Percentiles rank a stretch among this genome's conserved stretches.
Conservation (phyloP, 2,888 invertebrate species). For the Morpho achilles region DNA sequence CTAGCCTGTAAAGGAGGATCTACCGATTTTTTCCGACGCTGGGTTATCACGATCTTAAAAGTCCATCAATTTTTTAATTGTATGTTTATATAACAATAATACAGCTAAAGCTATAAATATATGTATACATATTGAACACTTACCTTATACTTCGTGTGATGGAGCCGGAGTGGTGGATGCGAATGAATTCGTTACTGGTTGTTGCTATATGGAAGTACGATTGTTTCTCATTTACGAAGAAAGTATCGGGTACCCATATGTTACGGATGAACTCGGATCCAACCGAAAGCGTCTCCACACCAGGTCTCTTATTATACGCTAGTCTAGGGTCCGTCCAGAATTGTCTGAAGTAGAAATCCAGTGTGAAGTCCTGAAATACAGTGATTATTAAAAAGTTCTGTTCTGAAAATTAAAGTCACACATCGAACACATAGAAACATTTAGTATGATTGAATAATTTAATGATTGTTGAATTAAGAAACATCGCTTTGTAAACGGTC, state of each 20-base stretch:
- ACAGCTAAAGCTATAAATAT: not conserved
- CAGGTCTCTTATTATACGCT: conserved; percentile 91
- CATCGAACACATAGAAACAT: not conserved
- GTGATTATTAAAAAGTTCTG: not conserved
- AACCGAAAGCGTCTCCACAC: conserved; percentile 93
- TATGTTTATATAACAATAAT: too few relatives aligned
- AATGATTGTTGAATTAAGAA: too few relatives aligned
- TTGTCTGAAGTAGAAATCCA: conserved; percentile 99
- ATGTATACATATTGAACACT: conserved; percentile 31
- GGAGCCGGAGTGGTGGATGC: conserved; percentile 96
- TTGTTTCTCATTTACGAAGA: conserved; percentile 99
- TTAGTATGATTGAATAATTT: too few relatives aligned
- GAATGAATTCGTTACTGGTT: conserved; percentile 99
- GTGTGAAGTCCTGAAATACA: conserved; percentile 89
- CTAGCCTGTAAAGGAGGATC: too few relatives aligned
- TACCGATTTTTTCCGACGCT: too few relatives aligned
- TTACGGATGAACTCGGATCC: conserved; percentile 97
- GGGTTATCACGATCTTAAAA: too few relatives aligned
- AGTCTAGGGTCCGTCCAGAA: conserved; percentile 98
- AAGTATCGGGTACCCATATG: conserved; percentile 99
- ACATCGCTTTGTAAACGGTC: too few relatives aligned
- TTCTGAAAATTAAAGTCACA: not conserved
- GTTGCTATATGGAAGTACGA: conserved; percentile 99
- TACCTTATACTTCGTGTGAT: conserved; percentile 97
- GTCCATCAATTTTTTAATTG: too few relatives aligned